Conservation (phyloP, 2,113 vertebrate species). For the Hassar affinis region DNA sequence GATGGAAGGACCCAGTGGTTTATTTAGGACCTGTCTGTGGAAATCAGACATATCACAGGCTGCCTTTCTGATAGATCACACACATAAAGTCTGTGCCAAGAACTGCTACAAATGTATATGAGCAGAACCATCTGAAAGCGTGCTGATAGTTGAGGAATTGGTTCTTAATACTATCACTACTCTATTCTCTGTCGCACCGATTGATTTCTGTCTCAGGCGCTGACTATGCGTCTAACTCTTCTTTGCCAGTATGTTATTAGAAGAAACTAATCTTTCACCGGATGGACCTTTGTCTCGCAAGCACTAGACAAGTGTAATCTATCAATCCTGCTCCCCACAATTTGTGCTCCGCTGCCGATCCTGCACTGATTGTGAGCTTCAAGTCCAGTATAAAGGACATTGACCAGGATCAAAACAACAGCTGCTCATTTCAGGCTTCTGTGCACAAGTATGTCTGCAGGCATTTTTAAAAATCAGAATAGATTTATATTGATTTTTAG, state of each 20-base stretch:
- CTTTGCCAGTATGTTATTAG: slow-evolving; percentile 37
- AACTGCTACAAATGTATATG: slow-evolving; percentile 28
- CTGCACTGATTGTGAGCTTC: background rate
- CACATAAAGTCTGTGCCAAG: slow-evolving; percentile 7
- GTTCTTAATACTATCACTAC: slow-evolving; percentile 1
- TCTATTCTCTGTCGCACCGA: background rate
- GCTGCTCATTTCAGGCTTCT: slow-evolving; percentile 37
- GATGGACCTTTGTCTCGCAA: slow-evolving; percentile 17
- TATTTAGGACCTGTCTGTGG: slow-evolving; percentile 22
- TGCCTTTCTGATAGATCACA: slow-evolving; percentile 43
- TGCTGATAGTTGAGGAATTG: slow-evolving; percentile 25
- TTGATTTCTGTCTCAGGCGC: slow-evolving; percentile 37
- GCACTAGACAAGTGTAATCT: slow-evolving; percentile 27
- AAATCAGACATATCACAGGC: slow-evolving; percentile 25
- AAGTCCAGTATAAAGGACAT: slow-evolving; percentile 34
- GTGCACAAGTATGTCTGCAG: slow-evolving; percentile 34
- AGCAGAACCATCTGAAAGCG: background rate
- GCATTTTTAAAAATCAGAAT: slow-evolving; percentile 35
- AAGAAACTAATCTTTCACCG: slow-evolving; percentile 38
- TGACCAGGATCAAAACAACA: slow-evolving; percentile 43
- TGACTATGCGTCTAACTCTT: slow-evolving; percentile 32
- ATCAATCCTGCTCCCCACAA: slow-evolving; percentile 19
- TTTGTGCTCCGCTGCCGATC: background rate
- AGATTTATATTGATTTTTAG: slow-evolving; percentile 52
- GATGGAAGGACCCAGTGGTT: slow-evolving; percentile 6